Percentiles rank a stretch among this genome's conserved stretches.
These are phyloP conservation scores for Microctonus hyperodae DNA, from an alignment of 2,888 invertebrate genomes.

Conservation along the genomic window DNA sequence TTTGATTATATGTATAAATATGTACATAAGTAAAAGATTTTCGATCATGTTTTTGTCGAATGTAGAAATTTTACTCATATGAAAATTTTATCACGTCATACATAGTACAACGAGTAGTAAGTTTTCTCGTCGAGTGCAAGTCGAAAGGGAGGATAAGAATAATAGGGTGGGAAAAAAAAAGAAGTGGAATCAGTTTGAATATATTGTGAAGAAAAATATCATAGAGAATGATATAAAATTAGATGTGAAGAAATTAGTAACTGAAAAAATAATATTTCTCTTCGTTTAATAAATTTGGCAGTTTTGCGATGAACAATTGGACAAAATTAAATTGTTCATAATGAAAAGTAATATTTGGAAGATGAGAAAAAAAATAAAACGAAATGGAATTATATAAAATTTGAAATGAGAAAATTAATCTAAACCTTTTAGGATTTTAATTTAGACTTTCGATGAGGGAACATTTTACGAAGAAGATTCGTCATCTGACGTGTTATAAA, in stretches of 20 bases:
- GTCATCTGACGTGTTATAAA: too few relatives aligned
- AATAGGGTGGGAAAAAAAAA: neutral
- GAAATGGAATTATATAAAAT: too few relatives aligned
- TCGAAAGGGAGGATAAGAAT: slow-evolving; percentile 5
- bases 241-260: neutral
- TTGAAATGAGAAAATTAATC: too few relatives aligned
- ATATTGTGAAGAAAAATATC: neutral
- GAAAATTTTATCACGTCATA: slow-evolving; percentile 23
- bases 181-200: slow-evolving; percentile 3
- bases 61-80: slow-evolving; percentile 25
- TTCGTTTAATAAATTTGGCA: too few relatives aligned
- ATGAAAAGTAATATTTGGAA: too few relatives aligned
- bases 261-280: too few relatives aligned
- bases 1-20: neutral
- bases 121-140: neutral
- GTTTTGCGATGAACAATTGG: too few relatives aligned
- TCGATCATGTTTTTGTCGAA: slow-evolving; percentile 27
- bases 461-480: too few relatives aligned
- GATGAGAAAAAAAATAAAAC: too few relatives aligned
- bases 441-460: too few relatives aligned
- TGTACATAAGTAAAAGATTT: slow-evolving; percentile 12
- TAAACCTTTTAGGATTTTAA: too few relatives aligned
- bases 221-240: slow-evolving; percentile 15
- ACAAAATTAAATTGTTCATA: too few relatives aligned
- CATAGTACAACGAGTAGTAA: neutral